Evolutionary conservation across 2,113 vertebrate genomes (phyloP).

Genomic region (Pelvicachromis taeniatus): DNA sequence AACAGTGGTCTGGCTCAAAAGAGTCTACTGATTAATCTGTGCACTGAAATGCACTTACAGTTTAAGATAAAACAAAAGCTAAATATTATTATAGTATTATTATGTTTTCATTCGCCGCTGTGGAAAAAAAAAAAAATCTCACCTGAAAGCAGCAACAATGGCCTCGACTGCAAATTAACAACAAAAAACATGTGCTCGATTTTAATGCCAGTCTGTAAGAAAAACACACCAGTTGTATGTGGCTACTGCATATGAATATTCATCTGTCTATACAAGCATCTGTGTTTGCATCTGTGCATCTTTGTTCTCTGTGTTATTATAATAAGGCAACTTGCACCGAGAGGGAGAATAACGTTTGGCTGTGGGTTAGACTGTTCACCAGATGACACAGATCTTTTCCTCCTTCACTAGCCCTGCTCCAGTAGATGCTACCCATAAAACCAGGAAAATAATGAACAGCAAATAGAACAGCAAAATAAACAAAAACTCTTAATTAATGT

Average conservation of each 20-base stretch:
- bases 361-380: slow-evolving; percentile 28
- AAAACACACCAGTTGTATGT: neutral
- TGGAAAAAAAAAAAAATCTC: neutral
- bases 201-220: neutral
- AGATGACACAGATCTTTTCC: slow-evolving; percentile 32
- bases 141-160: neutral
- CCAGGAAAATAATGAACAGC: neutral
- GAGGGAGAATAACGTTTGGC: slow-evolving; percentile 52
- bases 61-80: neutral
- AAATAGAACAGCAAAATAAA: neutral
- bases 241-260: slow-evolving; percentile 19
- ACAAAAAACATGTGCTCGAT: neutral
- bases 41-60: neutral
- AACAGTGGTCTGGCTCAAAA: neutral
- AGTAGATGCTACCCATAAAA: neutral
- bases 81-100: neutral
- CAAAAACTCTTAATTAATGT: neutral
- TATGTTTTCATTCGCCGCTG: neutral
- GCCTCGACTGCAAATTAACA: neutral
- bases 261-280: slow-evolving; percentile 8
- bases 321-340: slow-evolving; percentile 25
- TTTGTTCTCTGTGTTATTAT: slow-evolving; percentile 37
- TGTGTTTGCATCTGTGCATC: slow-evolving; percentile 31
- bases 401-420: neutral
- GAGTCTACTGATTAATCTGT: neutral